These are phyloP conservation scores for Cranoglanis bouderius DNA, from an alignment of 2,113 vertebrate genomes.

Conservation along the genomic window DNA sequence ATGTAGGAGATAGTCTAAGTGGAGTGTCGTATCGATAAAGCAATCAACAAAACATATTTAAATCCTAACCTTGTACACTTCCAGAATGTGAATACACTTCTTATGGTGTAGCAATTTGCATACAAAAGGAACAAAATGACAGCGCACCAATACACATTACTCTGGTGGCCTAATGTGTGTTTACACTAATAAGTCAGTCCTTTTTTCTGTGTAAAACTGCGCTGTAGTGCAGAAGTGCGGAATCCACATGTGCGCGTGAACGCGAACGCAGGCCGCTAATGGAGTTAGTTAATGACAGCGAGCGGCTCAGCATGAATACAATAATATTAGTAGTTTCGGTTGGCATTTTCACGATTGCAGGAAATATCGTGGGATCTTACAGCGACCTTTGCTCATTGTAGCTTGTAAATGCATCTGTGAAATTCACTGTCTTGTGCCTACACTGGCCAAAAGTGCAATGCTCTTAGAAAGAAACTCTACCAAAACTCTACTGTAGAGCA, in stretches of 20 bases:
- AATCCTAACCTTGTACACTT: slow-evolving; percentile 21
- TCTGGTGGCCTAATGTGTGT: slow-evolving; percentile 29
- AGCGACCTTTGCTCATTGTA: slow-evolving; percentile 14
- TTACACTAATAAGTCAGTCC: slow-evolving; percentile 48
- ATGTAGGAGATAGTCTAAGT: neutral
- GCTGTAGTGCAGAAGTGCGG: slow-evolving; percentile 57
- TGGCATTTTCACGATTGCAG: slow-evolving; percentile 42
- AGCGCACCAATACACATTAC: slow-evolving; percentile 50
- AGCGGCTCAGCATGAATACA: slow-evolving; percentile 75
- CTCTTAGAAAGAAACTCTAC: neutral
- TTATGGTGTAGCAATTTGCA: slow-evolving; percentile 39
- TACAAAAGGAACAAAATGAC: slow-evolving; percentile 34
- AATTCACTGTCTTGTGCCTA: neutral
- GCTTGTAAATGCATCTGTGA: neutral
- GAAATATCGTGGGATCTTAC: slow-evolving; percentile 12
- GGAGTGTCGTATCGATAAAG: slow-evolving; percentile 24
- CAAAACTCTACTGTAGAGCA: too few relatives aligned
- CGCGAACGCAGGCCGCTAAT: slow-evolving; percentile 65
- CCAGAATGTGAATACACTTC: slow-evolving; percentile 44
- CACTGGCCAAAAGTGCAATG: neutral
- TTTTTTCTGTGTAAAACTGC: slow-evolving; percentile 15
- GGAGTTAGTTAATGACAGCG: slow-evolving; percentile 72
- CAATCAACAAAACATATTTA: slow-evolving; percentile 15
- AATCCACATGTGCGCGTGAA: slow-evolving; percentile 74
- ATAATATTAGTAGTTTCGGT: slow-evolving; percentile 75